These are phyloP conservation scores for Hirudinaria manillensis DNA, from an alignment of 2,888 invertebrate species.

Conservation along the genomic window DNA sequence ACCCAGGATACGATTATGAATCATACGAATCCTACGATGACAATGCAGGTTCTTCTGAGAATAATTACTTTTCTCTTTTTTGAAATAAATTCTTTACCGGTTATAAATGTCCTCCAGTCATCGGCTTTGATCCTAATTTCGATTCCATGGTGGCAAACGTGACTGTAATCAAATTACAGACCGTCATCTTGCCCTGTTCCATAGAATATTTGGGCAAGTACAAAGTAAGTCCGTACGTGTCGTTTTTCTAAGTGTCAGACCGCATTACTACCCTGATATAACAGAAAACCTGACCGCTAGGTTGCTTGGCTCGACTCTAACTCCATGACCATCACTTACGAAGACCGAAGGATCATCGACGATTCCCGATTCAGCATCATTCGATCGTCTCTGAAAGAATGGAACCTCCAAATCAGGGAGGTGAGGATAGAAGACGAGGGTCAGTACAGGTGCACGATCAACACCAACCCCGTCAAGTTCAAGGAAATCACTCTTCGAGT, in stretches of 20 bases:
- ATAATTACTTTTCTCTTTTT: not conserved
- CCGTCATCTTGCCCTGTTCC: conserved; percentile 46
- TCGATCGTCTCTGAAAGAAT: conserved; percentile 46
- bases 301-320: conserved; percentile 47
- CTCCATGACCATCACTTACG: conserved; percentile 45
- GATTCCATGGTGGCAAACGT: conserved; percentile 43
- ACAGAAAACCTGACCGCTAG: not conserved
- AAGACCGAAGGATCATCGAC: conserved; percentile 47
- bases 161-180: conserved; percentile 44
- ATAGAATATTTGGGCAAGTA: conserved; percentile 45
- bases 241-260: not conserved
- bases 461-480: conserved; percentile 46
- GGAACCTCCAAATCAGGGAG: conserved; percentile 48
- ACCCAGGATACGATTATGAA: conserved; percentile 34
- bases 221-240: conserved; percentile 42
- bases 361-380: conserved; percentile 49
- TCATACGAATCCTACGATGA: conserved; percentile 32
- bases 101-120: conserved; percentile 37
- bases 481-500: conserved; percentile 46
- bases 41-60: conserved; percentile 23
- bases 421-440: conserved; percentile 45
- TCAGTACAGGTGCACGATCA: conserved; percentile 49
- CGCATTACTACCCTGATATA: conserved; percentile 1
- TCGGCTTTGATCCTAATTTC: conserved; percentile 43
- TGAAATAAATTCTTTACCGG: conserved; percentile 8